Evolutionary conservation across 2,888 invertebrate genomes (phyloP), one percentile per base, ranked within the genome.

Genomic region (Drosophila fungiperda): DNA sequence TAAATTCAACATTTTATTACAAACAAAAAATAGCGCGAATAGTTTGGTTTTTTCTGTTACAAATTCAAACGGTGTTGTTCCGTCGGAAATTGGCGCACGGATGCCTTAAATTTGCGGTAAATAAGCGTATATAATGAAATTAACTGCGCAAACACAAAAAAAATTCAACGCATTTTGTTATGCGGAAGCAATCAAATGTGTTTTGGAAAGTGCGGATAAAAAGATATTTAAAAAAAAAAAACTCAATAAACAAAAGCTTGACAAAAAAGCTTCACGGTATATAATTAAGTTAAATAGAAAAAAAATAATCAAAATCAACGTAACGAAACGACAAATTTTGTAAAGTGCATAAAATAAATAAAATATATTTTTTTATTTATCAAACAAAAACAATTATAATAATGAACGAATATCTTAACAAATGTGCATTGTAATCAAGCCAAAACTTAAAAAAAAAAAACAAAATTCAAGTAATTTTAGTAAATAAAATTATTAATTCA

Each of bases 31-130:
- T 8, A 2, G 15, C 23, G 45, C 23, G 15, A 45, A 65, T 53
- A 58, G 42, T 60, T 50, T 15, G 3, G 23, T 2, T 23, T 40
- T 57, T 49, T 45, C 55, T 17, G 32, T 42, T 29, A 17, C 15
- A 36, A 35, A 33, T 42, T 58, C 15, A 54, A 40, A 32, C 49
- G 53, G 63, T 17, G 12, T 52, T 29, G 35, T 64, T 64, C 66
- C 54, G 71, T 45, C 59, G 38, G 20, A 42, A 54, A 42, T 57
- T 48, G 55, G 40, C 42, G 52, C 35, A 52, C 57, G 32, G 66
- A 66, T 65, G 52, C 59, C 52, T 49, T 42, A 57, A 68, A 69
- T 73, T 68, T 60, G 65, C 64, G 76, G 76, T 78, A 76, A 76
- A 73, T 12, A 64, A 54, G 52, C 57, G 63, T 36, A 29, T 8